Evolutionary conservation across 2,888 invertebrate species (phyloP).

Genomic region (Acleris sparsana): DNA sequence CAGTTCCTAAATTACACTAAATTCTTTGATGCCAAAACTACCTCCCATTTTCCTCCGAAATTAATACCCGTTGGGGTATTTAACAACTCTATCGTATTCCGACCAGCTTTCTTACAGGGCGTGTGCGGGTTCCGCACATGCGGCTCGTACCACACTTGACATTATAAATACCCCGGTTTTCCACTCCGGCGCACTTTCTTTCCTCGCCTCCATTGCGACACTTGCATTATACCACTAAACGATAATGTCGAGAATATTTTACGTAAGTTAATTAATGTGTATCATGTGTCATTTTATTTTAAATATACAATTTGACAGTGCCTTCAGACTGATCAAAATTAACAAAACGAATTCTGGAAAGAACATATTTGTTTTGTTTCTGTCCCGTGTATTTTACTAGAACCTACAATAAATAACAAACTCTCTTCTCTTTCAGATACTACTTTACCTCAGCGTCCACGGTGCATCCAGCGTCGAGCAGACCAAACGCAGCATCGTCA

Average conservation of each 20-base stretch:
- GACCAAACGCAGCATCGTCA: conserved; percentile 36
- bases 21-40: too few relatives aligned
- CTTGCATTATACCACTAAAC: conserved; percentile 39
- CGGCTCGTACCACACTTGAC: conserved; percentile 40
- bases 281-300: too few relatives aligned
- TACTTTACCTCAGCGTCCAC: conserved; percentile 49
- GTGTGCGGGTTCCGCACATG: conserved; percentile 28
- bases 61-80: conserved; percentile 15
- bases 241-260: conserved; percentile 58
- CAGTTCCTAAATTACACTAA: too few relatives aligned
- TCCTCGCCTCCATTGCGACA: conserved; percentile 45
- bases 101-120: conserved; percentile 51
- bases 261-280: conserved; percentile 54
- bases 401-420: too few relatives aligned
- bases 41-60: too few relatives aligned
- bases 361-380: too few relatives aligned
- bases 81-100: conserved; percentile 51
- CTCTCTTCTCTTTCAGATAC: conserved; percentile 46
- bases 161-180: conserved; percentile 65
- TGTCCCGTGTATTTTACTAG: too few relatives aligned
- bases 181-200: conserved; percentile 59
- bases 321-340: too few relatives aligned
- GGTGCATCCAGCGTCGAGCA: conserved; percentile 43
- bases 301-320: too few relatives aligned
- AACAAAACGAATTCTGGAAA: too few relatives aligned